Percentiles rank a stretch among this genome's conserved stretches.
Evolutionary conservation across 2,113 vertebrate species (phyloP).

Genomic region (Pan paniscus): DNA sequence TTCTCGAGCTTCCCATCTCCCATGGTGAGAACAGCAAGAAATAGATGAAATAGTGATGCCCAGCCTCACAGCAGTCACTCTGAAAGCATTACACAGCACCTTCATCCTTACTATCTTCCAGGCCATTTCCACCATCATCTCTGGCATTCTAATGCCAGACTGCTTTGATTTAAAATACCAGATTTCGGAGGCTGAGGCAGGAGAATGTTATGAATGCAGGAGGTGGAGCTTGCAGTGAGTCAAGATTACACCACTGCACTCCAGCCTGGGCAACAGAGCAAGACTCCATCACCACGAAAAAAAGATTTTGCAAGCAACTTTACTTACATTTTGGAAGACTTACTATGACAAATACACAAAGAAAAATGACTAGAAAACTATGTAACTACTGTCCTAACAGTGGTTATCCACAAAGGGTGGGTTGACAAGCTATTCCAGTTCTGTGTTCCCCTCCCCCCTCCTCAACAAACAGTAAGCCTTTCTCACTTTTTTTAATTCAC

Average conservation of each 20-base stretch:
- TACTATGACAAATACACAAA: neutral
- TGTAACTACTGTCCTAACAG: accelerated
- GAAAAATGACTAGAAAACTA: neutral
- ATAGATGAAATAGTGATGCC: accelerated
- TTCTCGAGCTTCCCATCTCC: neutral
- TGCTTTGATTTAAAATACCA: neutral
- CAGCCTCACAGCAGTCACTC: neutral
- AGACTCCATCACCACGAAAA: too few species aligned
- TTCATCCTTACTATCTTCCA: accelerated
- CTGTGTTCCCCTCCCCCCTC: accelerated
- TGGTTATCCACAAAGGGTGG: accelerated
- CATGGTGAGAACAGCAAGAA: neutral
- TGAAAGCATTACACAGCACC: accelerated
- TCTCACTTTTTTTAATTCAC: neutral
- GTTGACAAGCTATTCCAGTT: neutral
- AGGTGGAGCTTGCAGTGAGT: too few species aligned
- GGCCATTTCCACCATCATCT: neutral
- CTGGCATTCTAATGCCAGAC: neutral
- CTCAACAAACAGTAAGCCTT: neutral
- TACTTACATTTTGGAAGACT: neutral
- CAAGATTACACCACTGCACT: too few species aligned
- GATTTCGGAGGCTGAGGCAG: neutral
- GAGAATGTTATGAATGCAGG: too few species aligned
- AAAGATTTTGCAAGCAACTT: neutral
- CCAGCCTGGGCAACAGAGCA: too few species aligned